These are phyloP conservation scores for Cataglyphis cursor DNA, from an alignment of 2,888 invertebrate genomes.

Conservation along the genomic window DNA sequence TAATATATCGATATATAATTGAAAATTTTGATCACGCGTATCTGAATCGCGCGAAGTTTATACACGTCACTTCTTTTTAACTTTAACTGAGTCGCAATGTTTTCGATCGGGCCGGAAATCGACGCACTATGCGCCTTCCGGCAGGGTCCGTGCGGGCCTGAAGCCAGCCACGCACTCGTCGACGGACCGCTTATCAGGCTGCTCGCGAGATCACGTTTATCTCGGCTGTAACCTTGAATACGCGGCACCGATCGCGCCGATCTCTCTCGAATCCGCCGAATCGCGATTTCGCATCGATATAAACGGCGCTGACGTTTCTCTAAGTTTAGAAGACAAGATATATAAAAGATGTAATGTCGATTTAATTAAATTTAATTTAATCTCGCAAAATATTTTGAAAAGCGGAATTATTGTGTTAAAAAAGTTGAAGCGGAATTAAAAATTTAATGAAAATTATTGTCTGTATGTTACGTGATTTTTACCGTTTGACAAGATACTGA, in stretches of 20 bases:
- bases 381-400: neutral
- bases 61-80: neutral
- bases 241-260: conserved; percentile 64
- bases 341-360: neutral
- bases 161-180: conserved; percentile 75
- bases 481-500: neutral
- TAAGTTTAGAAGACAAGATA: neutral
- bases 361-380: neutral
- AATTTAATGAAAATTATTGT: neutral
- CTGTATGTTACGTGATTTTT: neutral
- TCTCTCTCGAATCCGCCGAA: conserved; percentile 32
- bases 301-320: neutral
- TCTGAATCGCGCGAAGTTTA: neutral
- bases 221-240: conserved; percentile 84
- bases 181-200: conserved; percentile 74
- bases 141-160: conserved; percentile 75
- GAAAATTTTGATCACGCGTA: neutral
- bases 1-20: neutral
- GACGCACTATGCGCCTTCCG: conserved; percentile 60
- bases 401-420: neutral
- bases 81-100: neutral
- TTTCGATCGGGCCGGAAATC: conserved; percentile 50
- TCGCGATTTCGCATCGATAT: neutral
- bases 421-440: neutral
- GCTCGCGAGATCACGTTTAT: conserved; percentile 80